Conservation (phyloP, 2,888 invertebrate species). For the Ligdia adustata region DNA sequence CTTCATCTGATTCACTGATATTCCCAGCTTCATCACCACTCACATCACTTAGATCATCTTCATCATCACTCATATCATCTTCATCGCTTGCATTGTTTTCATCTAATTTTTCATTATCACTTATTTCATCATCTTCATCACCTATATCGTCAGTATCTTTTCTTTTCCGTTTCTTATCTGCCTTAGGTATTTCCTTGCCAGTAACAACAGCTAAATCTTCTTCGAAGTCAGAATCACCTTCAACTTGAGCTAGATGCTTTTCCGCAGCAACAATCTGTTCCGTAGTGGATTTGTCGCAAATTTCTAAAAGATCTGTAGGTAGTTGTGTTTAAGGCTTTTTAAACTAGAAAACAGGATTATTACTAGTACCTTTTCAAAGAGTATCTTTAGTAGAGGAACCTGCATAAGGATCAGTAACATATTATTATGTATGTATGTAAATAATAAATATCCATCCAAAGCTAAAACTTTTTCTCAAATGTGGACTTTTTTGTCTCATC, state of each 20-base stretch:
- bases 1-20: slow-evolving; percentile 25
- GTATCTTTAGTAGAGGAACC: no score
- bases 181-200: slow-evolving; percentile 56
- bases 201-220: slow-evolving; percentile 85
- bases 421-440: no score
- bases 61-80: slow-evolving; percentile 25
- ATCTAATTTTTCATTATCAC: slow-evolving; percentile 35
- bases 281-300: slow-evolving; percentile 88
- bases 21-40: slow-evolving; percentile 16
- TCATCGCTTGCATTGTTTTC: no score
- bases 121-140: slow-evolving; percentile 26
- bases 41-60: slow-evolving; percentile 31
- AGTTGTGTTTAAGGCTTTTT: no score
- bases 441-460: no score
- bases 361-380: no score
- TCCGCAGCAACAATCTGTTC: slow-evolving; percentile 85
- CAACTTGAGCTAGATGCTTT: slow-evolving; percentile 84
- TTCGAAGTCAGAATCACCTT: slow-evolving; percentile 85
- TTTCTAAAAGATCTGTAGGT: slow-evolving; percentile 87
- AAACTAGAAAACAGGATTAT: no score
- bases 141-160: slow-evolving; percentile 24
- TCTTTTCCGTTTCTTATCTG: slow-evolving; percentile 45
- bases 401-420: no score
- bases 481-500: no score
- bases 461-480: no score